Percentiles rank a stretch among this genome's conserved stretches.
These are phyloP conservation scores for Palaemon carinicauda DNA, from an alignment of 1,140 invertebrate species.

Conservation along the genomic window DNA sequence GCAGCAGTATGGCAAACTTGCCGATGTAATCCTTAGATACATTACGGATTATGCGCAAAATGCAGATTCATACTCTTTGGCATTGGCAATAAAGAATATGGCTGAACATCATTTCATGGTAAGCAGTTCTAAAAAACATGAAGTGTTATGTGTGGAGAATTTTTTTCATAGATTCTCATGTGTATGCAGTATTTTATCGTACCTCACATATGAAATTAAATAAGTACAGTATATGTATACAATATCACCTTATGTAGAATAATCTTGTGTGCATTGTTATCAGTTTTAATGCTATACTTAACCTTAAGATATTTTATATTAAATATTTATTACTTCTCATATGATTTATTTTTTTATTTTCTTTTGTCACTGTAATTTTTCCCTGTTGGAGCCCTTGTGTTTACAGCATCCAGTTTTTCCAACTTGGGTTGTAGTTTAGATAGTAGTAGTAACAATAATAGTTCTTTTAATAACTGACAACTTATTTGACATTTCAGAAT, in stretches of 20 bases:
- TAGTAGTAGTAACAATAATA: no score
- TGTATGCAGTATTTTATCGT: no score
- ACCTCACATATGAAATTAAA: not conserved
- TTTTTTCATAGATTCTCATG: not conserved
- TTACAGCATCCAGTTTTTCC: no score
- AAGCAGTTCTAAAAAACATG: not conserved
- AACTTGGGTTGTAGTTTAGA: no score
- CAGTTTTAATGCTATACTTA: no score
- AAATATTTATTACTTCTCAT: no score
- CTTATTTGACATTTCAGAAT: conserved; percentile 17
- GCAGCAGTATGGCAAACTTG: conserved; percentile 38
- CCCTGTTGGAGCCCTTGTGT: not conserved
- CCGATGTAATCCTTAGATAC: conserved; percentile 28
- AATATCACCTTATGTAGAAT: no score
- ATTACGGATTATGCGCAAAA: conserved; percentile 33
- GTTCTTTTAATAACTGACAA: not conserved
- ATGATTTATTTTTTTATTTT: not conserved
- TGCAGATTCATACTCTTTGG: conserved; percentile 10
- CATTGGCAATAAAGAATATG: conserved; percentile 27
- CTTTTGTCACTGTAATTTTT: not conserved
- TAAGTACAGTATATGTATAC: no score
- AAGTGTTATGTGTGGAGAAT: no score
- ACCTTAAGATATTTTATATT: no score
- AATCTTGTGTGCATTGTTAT: no score
- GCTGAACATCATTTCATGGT: conserved; percentile 36